phyloP scores from a whole-genome alignment of 2,888 invertebrate genomes.

The Stenolophus ochropezus region DNA sequence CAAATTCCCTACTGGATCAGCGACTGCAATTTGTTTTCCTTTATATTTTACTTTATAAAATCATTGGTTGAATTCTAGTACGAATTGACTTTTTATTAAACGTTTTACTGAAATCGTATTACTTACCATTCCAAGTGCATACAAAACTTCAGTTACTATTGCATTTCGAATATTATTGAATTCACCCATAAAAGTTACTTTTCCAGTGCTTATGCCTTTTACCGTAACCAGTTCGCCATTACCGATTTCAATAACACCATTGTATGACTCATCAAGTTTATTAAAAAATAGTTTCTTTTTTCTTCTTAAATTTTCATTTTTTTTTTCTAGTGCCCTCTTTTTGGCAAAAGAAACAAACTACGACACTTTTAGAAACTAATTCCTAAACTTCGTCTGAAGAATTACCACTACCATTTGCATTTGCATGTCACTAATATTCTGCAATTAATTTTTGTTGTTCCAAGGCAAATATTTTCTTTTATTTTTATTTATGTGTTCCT shows the following conservation, averaged over 20 bases:
- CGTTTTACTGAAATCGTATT: background rate
- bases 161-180: background rate
- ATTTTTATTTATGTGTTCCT: too few relatives aligned
- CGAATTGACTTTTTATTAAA: too few relatives aligned
- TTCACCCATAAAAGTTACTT: too few relatives aligned
- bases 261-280: background rate
- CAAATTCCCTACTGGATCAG: too few relatives aligned
- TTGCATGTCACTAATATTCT: background rate
- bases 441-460: background rate
- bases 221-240: too few relatives aligned
- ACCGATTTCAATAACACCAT: too few relatives aligned
- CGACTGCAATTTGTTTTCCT: too few relatives aligned
- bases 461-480: background rate
- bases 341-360: too few relatives aligned
- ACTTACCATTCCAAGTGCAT: background rate
- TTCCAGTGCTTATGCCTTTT: too few relatives aligned
- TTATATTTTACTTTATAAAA: too few relatives aligned
- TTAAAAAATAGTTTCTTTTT: background rate
- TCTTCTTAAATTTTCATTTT: background rate
- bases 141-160: background rate
- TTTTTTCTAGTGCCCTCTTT: background rate
- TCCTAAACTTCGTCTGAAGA: background rate
- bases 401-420: background rate
- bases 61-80: too few relatives aligned
- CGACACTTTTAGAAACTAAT: too few relatives aligned